Evolutionary conservation across 2,888 invertebrate species (phyloP), one percentile per base, ranked within the genome.

Genomic region (Phyto melanocephala): DNA sequence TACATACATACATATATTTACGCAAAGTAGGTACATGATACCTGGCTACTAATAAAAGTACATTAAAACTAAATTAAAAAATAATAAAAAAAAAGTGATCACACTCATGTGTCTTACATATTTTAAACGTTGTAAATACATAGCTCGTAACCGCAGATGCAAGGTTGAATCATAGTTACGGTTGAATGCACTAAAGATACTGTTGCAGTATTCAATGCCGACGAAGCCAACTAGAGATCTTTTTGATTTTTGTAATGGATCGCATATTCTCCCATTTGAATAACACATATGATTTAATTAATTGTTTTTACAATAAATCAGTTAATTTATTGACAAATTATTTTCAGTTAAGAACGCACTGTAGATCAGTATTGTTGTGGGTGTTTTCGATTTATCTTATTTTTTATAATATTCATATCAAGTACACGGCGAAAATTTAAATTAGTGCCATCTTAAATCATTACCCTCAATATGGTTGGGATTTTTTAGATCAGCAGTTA

Each of bases 401-500:
- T 35, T 13, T 45, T 40, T 24, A 10, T 8, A 62, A 56, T 40
- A 33, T 5, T 28, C 28, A 28, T 20, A 20, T 11, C 2, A 7
- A 45, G 6, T n/a, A 40, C 37, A 20, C 28, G 24, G 37, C 13
- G 2, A 3, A n/a, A 1, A 5, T 28, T 28, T 28, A 28, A 28
- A 28, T 6, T 5, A 28, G 28, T 28, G 28, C 6, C 6, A 28
- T 28, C 22, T 40, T 28, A 42, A 37, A 20, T 37, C 6, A 54
- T 86, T 89, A 87, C 87, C 85, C 86, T 85, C 86, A 88, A 89
- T 89, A 88, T 90, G 88, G 89, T 89, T 90, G 91, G 91, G 91
- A 91, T 91, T 91, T 91, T 90, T 90, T 91, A 90, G 91, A 90
- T 90, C 91, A 91, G 91, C 89, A 91, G 91, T 89, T 88, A 87